Conservation (phyloP, 2,888 invertebrate genomes). For the Amblyteles armatorius region DNA sequence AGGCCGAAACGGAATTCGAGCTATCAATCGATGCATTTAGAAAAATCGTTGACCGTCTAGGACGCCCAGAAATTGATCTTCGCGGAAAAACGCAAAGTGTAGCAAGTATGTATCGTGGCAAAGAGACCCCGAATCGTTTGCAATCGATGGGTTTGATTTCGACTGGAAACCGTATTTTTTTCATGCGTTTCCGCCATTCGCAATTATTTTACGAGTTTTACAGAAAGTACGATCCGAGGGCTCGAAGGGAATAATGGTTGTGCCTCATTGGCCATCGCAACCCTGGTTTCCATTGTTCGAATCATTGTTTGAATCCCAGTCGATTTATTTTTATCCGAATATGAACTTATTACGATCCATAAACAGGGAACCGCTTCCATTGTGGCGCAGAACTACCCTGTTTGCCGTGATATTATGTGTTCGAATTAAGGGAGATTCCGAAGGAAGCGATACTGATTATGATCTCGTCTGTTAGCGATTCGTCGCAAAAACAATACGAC, state of each 20-base stretch:
- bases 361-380: neutral
- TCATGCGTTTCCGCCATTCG: conserved; percentile 14
- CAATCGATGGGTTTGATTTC: conserved; percentile 3
- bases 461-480: neutral
- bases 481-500: neutral
- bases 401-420: neutral
- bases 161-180: conserved; percentile 7
- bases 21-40: conserved; percentile 13
- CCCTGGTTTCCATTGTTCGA: neutral
- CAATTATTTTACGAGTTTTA: neutral
- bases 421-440: neutral
- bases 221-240: neutral
- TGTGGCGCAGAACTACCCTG: neutral
- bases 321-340: neutral
- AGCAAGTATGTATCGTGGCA: conserved; percentile 22
- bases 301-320: neutral
- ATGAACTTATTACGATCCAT: neutral
- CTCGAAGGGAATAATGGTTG: conserved; percentile 2
- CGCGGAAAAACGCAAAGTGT: conserved; percentile 2
- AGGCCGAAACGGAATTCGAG: conserved; percentile 37
- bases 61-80: conserved; percentile 10
- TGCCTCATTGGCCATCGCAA: neutral
- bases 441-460: neutral
- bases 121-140: neutral
- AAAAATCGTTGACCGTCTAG: neutral